Evolutionary conservation across 1,140 invertebrate genomes (phyloP).

Genomic region (Neuroterus valhalla): DNA sequence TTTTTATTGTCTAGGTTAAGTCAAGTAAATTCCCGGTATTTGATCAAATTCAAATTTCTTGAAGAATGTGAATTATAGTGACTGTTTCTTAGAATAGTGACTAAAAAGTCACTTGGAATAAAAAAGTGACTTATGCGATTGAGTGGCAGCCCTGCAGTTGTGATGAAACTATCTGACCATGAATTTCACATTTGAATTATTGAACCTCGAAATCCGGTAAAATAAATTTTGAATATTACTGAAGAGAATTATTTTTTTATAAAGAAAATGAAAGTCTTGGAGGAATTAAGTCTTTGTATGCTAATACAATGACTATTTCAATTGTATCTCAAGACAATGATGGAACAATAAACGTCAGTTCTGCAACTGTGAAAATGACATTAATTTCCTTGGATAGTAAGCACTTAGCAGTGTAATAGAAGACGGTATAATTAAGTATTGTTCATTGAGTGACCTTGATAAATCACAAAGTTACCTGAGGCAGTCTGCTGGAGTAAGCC

Average conservation of each 20-base stretch:
- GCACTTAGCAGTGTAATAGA: slow-evolving; percentile 4
- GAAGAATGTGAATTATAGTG: too few species aligned
- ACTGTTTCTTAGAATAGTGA: too few species aligned
- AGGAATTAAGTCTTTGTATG: neutral
- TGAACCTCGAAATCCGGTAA: slow-evolving; percentile 3
- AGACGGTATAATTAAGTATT: slow-evolving; percentile 26
- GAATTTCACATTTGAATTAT: neutral
- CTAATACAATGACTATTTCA: slow-evolving; percentile 5
- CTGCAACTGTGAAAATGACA: neutral
- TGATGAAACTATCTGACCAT: neutral
- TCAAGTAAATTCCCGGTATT: too few species aligned
- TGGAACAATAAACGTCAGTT: slow-evolving; percentile 18
- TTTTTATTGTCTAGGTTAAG: too few species aligned
- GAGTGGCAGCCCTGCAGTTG: neutral
- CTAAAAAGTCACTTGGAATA: too few species aligned
- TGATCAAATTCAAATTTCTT: too few species aligned
- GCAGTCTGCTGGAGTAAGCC: slow-evolving; percentile 22
- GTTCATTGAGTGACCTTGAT: slow-evolving; percentile 15
- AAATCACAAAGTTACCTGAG: slow-evolving; percentile 27
- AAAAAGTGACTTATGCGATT: neutral
- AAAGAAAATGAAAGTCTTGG: neutral
- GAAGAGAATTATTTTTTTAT: neutral
- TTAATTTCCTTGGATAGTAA: slow-evolving; percentile 6
- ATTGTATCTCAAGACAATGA: neutral
- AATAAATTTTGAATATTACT: slow-evolving; percentile 2